These are phyloP conservation scores for Vombatus ursinus DNA, from an alignment of 2,113 vertebrate genomes.

Conservation along the genomic window DNA sequence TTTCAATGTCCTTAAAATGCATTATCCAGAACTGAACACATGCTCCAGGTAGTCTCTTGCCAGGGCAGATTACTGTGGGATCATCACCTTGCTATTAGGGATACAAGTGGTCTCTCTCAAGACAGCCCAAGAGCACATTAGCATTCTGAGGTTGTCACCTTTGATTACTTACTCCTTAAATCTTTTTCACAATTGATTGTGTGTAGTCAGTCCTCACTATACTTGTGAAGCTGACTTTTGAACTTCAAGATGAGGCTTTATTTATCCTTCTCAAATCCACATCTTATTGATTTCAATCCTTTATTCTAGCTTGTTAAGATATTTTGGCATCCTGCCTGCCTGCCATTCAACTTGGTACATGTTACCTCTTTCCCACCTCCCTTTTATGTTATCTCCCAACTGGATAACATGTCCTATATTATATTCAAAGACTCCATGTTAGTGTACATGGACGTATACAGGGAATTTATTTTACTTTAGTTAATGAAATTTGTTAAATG, in stretches of 20 bases:
- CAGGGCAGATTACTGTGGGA: neutral
- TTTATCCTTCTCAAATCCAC: neutral
- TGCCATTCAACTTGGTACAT: neutral
- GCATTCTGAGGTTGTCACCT: neutral
- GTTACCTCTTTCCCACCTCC: neutral
- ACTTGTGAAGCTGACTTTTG: neutral
- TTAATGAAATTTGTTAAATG: neutral
- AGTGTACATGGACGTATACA: neutral
- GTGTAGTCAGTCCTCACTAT: neutral
- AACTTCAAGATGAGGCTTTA: neutral
- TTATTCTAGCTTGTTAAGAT: neutral
- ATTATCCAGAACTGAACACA: neutral
- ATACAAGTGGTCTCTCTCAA: neutral
- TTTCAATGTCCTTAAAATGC: neutral
- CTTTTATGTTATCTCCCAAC: neutral
- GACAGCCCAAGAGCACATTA: neutral
- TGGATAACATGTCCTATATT: neutral
- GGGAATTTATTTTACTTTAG: neutral
- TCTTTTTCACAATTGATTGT: neutral
- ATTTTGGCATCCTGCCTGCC: neutral
- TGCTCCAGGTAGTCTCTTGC: neutral
- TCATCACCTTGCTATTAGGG: neutral
- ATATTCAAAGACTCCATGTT: neutral
- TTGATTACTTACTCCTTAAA: neutral
- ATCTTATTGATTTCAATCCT: neutral